These are phyloP conservation scores for Agrotis ipsilon DNA, from an alignment of 2,888 invertebrate species.

Conservation along the genomic window DNA sequence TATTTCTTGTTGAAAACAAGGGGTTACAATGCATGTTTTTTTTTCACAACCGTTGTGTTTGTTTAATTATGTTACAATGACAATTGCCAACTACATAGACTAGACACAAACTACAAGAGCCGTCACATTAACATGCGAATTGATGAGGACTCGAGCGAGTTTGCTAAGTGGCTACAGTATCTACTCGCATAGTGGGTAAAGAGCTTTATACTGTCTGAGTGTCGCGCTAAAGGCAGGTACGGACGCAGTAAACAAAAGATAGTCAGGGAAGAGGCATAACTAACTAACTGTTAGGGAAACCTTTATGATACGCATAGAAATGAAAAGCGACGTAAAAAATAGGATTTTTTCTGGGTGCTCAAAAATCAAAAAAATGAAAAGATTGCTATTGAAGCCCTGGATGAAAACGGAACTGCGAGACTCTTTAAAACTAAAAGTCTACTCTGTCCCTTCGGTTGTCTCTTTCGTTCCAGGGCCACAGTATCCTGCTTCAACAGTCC, in stretches of 20 bases:
- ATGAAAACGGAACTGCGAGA: too few relatives aligned
- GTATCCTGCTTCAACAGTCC: too few relatives aligned
- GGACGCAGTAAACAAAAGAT: slow-evolving; percentile 9
- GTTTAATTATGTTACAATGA: neutral
- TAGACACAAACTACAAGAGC: slow-evolving; percentile 1
- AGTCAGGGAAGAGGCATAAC: slow-evolving; percentile 17
- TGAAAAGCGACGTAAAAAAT: too few relatives aligned
- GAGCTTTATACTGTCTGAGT: slow-evolving; percentile 5
- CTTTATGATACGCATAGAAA: too few relatives aligned
- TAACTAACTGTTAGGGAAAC: slow-evolving; percentile 21
- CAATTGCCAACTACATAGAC: neutral
- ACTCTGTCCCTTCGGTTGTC: too few relatives aligned
- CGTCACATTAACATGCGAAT: slow-evolving; percentile 16
- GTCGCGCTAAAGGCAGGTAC: slow-evolving; percentile 9
- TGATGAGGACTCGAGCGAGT: slow-evolving; percentile 14
- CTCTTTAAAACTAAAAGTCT: too few relatives aligned
- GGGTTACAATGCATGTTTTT: too few relatives aligned
- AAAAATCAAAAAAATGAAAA: too few relatives aligned
- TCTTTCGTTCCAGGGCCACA: too few relatives aligned
- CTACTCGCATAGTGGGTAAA: neutral
- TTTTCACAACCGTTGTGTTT: neutral
- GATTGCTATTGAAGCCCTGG: too few relatives aligned
- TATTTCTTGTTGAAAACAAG: too few relatives aligned
- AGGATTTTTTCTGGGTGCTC: too few relatives aligned
- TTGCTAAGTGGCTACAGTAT: slow-evolving; percentile 18